These are phyloP conservation scores for Hemicrepidius hirtus DNA, from an alignment of 2,888 invertebrate species.

Conservation along the genomic window DNA sequence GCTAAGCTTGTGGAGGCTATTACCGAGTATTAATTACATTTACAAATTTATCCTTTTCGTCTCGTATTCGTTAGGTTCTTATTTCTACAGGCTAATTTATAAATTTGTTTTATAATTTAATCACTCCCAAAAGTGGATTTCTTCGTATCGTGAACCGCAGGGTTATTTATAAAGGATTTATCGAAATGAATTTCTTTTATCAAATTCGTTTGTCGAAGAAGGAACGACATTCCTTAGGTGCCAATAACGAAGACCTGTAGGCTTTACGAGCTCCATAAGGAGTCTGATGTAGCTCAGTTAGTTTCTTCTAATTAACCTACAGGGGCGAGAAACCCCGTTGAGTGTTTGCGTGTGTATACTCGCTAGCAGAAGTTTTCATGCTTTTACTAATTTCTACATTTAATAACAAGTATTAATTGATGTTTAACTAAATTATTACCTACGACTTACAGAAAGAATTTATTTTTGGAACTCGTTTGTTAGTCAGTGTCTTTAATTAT, in stretches of 20 bases:
- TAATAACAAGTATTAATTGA: neutral
- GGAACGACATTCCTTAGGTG: conserved; percentile 34
- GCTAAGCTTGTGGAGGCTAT: conserved; percentile 5
- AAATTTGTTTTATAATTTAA: conserved; percentile 29
- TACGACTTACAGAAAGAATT: too few relatives aligned
- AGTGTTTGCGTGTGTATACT: conserved; percentile 23
- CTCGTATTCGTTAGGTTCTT: neutral
- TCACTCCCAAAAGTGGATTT: conserved; percentile 1
- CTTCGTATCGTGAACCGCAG: neutral
- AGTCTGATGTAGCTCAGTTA: conserved; percentile 35
- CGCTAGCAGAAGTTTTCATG: neutral
- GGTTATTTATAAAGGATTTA: conserved; percentile 24
- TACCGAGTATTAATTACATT: conserved; percentile 11
- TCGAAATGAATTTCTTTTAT: conserved; percentile 28
- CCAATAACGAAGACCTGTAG: conserved; percentile 26
- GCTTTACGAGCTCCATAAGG: conserved; percentile 30
- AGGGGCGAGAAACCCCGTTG: conserved; percentile 44
- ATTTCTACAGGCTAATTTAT: conserved; percentile 7
- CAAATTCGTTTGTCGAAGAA: conserved; percentile 24
- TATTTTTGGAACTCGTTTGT: too few relatives aligned
- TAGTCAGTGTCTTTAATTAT: too few relatives aligned
- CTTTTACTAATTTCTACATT: conserved; percentile 7
- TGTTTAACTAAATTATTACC: too few relatives aligned
- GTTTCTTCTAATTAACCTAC: conserved; percentile 44
- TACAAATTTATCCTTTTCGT: neutral